Conservation (phyloP, 1,140 invertebrate genomes). For the Agrypnia vestita region DNA sequence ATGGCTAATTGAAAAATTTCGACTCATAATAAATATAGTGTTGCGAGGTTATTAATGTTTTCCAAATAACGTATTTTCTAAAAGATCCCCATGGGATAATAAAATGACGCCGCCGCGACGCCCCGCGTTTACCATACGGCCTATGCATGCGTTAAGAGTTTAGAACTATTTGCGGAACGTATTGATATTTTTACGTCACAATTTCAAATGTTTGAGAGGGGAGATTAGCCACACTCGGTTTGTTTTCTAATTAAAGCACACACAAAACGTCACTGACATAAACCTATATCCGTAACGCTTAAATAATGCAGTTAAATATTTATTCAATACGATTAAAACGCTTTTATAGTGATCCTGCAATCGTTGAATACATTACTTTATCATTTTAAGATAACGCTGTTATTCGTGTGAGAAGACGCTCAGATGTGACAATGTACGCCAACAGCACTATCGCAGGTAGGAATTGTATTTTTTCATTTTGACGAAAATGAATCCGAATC, state of each 20-base stretch:
- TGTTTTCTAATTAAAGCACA: slow-evolving; percentile 39
- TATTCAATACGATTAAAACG: slow-evolving; percentile 24
- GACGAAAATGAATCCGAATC: no score
- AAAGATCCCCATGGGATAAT: background rate
- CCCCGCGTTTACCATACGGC: background rate
- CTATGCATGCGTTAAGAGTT: background rate
- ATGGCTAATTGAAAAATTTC: no score
- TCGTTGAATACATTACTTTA: slow-evolving; percentile 30
- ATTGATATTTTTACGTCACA: slow-evolving; percentile 19
- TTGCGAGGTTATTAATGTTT: no score
- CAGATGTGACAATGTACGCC: no score
- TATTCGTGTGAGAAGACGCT: background rate
- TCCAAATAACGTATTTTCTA: no score
- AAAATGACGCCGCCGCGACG: background rate
- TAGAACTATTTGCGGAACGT: slow-evolving; percentile 12
- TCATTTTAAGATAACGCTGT: slow-evolving; percentile 14
- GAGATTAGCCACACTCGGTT: slow-evolving; percentile 7
- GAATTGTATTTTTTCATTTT: no score
- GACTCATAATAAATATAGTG: no score
- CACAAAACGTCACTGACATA: slow-evolving; percentile 26
- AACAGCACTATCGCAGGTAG: no score
- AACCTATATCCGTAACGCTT: slow-evolving; percentile 17
- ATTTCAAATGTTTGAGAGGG: slow-evolving; percentile 32
- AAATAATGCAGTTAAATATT: slow-evolving; percentile 45
- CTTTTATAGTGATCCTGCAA: slow-evolving; percentile 23